These are phyloP conservation scores for Pelecanus crispus DNA, from an alignment of 2,113 vertebrate genomes.

Conservation along the genomic window DNA sequence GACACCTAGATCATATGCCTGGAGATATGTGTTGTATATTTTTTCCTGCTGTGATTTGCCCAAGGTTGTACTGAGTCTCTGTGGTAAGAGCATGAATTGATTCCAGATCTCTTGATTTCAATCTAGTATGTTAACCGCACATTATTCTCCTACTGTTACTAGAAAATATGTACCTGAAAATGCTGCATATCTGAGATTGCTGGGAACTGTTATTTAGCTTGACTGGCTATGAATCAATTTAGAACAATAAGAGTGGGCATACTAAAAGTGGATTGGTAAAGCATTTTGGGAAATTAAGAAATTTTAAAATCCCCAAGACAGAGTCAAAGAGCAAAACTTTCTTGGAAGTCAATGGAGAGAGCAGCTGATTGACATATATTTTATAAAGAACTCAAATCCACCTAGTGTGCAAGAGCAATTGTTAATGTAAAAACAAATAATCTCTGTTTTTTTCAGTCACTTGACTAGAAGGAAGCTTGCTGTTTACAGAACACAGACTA, in stretches of 20 bases:
- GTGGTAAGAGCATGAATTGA: background rate
- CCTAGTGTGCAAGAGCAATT: background rate
- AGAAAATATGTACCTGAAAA: background rate
- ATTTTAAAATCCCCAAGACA: background rate
- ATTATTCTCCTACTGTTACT: background rate
- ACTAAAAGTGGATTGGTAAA: background rate
- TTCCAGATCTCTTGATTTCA: background rate
- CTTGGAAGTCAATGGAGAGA: background rate
- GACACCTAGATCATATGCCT: background rate
- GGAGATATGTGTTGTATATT: background rate
- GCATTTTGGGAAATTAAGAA: background rate
- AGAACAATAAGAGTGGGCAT: background rate
- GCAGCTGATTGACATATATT: background rate
- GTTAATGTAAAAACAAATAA: background rate
- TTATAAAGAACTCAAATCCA: background rate
- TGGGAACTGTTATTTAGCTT: background rate
- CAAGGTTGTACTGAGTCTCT: background rate
- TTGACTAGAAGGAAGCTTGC: background rate
- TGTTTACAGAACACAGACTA: background rate
- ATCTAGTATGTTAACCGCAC: background rate
- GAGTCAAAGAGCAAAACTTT: background rate
- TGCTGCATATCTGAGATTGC: background rate
- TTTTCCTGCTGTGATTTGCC: background rate
- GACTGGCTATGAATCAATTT: background rate
- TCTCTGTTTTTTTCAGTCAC: background rate